Evolutionary conservation across 1,140 invertebrate species (phyloP).

Genomic region (Aphaenogaster ashmeadi): DNA sequence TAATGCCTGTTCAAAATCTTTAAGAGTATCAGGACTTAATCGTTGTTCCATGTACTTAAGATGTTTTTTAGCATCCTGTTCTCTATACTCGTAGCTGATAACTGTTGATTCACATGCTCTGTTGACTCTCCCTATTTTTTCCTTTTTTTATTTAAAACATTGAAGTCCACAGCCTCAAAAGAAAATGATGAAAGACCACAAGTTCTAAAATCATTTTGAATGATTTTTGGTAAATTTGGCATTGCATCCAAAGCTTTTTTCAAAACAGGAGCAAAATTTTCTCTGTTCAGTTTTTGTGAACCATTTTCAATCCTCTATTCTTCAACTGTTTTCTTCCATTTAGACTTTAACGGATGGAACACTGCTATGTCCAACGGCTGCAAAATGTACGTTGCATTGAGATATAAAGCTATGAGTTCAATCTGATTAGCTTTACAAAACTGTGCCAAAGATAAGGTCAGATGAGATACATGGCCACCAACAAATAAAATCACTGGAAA

Average conservation of each 20-base stretch:
- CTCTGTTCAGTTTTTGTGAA: neutral
- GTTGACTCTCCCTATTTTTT: neutral
- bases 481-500: constrained; percentile 75
- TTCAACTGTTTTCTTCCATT: constrained; percentile 40
- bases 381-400: neutral
- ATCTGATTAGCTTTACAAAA: neutral
- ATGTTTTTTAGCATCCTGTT: neutral
- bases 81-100: neutral
- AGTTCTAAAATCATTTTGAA: neutral
- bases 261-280: constrained; percentile 1
- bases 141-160: constrained; percentile 8
- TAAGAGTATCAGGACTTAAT: neutral
- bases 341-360: constrained; percentile 38
- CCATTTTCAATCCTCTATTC: neutral
- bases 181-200: neutral
- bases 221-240: neutral
- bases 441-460: neutral
- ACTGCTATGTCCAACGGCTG: neutral
- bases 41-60: neutral
- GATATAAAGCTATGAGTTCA: constrained; percentile 5
- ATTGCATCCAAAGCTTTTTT: neutral
- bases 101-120: neutral
- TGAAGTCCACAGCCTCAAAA: neutral
- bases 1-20: constrained; percentile 4
- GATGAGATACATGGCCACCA: constrained; percentile 81